Percentiles rank a stretch among this genome's conserved stretches.
phyloP scores from a whole-genome alignment of 2,888 invertebrate species.

The Cephus rjabovi region DNA sequence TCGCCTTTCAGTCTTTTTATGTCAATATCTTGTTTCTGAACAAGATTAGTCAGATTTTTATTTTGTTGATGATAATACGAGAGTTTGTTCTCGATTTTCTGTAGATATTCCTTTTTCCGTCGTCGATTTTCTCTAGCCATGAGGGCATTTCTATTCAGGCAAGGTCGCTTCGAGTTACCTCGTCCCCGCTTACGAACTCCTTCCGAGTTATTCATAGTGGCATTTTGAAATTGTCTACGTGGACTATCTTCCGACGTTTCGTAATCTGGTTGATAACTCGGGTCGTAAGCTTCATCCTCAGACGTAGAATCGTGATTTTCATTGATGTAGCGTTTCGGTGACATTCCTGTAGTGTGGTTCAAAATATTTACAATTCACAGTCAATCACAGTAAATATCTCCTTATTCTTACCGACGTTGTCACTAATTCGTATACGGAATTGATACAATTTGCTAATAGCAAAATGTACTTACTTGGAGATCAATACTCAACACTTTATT shows the following conservation, averaged over 20 bases:
- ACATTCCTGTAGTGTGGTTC: conserved; percentile 1
- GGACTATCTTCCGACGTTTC: conserved; percentile 8
- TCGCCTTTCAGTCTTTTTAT: conserved; percentile 69
- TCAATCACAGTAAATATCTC: background rate
- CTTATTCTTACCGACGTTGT: background rate
- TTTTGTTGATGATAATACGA: conserved; percentile 66
- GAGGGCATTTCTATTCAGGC: conserved; percentile 71
- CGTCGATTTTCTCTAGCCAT: conserved; percentile 74
- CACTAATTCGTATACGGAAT: background rate
- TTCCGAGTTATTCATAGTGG: conserved; percentile 7
- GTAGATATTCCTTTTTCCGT: conserved; percentile 72
- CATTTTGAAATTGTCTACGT: conserved; percentile 9
- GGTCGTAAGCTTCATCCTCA: conserved; percentile 15
- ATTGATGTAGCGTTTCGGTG: conserved; percentile 14
- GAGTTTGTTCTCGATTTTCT: conserved; percentile 70
- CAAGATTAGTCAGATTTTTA: conserved; percentile 65
- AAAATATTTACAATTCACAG: background rate
- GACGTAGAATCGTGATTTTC: conserved; percentile 13
- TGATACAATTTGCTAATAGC: background rate
- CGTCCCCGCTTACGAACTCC: conserved; percentile 39
- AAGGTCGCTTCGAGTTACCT: conserved; percentile 60
- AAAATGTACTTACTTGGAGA: background rate
- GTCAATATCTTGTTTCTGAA: conserved; percentile 67
- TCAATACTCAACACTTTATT: background rate
- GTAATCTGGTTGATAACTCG: background rate